Base-by-base conservation (phyloP, 2,888 invertebrate species). In the Melipona beecheii region DNA sequence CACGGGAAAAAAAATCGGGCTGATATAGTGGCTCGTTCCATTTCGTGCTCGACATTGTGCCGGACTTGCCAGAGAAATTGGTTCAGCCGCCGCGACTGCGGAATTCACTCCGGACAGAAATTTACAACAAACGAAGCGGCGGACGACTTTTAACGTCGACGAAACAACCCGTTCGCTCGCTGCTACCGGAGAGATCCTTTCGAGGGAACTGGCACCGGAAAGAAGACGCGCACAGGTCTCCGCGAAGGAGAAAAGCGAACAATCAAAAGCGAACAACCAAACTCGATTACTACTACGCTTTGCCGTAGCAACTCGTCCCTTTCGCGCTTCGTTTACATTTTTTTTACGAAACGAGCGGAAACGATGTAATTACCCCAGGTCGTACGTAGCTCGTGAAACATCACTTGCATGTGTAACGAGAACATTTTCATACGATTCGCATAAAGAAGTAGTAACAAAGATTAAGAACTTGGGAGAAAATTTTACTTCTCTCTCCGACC, bases 271-370 rank as follows among this genome's bases (percentile, higher is more conserved):
- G 52, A 70, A 70, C 80, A 64, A 70, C 56, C 52, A 79, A 80
- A 82, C 58, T 74, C 71, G 80, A 82, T 82, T 80, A n/a, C n/a
- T n/a, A n/a, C n/a, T n/a, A 71, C 70, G 65, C 52, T 66, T 71
- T 49, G 70, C 50, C 60, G 56, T 54, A 36, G 60, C 71, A 82
- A 75, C 60, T 81, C 75, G 62, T 24, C 60, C 24, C 31, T 19
- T 54, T 72, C 27, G 27, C 50, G 65, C 56, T 74, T 64, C 58
- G 58, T 60, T 81, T 62, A n/a, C 65, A 70, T 71, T 60, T 68
- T 60, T 68, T 36, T 70, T 21, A 31, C 11, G 36, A 50, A 21
- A 17, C 21, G 21, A 17, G 31, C 11, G 43, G n/a, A 52, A 15
- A 52, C 54, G 58, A 64, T 70, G 75, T 54, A 56, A 69, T 79